Conservation (phyloP, 2,797 vertebrate genomes). For the Enteromius unitaeniatus region DNA sequence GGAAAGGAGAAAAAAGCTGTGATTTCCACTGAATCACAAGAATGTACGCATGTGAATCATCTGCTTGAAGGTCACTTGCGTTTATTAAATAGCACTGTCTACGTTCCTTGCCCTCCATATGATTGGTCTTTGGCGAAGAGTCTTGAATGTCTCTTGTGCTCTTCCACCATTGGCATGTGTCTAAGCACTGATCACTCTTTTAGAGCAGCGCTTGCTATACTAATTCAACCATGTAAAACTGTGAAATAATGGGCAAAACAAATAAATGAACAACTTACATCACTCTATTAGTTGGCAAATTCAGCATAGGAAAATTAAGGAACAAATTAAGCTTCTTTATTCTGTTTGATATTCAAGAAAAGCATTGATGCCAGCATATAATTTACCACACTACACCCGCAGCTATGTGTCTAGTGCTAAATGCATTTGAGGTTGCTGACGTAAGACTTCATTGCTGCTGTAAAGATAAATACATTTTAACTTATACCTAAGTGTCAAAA, state of each 20-base stretch:
- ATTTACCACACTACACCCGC: not conserved
- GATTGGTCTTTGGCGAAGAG: not conserved
- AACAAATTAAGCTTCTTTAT: not conserved
- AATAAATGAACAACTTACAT: conserved; percentile 20
- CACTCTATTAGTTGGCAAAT: not conserved
- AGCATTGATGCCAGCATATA: not conserved
- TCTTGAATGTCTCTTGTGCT: conserved; percentile 30
- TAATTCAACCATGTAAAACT: not conserved
- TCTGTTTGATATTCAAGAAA: not conserved
- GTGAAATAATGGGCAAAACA: not conserved
- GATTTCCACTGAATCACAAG: conserved; percentile 2
- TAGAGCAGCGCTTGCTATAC: not conserved
- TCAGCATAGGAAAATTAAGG: not conserved
- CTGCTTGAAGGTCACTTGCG: conserved; percentile 22
- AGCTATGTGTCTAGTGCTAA: not conserved
- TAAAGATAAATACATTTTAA: not conserved
- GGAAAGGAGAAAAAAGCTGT: not conserved
- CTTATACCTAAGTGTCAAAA: not conserved
- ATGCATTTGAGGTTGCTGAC: not conserved
- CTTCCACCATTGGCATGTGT: not conserved
- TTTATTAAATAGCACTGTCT: conserved; percentile 49
- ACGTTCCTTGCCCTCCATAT: conserved; percentile 2
- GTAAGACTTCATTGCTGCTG: not conserved
- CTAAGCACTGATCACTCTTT: not conserved
- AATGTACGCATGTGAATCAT: conserved; percentile 4